These are phyloP conservation scores for Verasper variegatus DNA, from an alignment of 2,113 vertebrate genomes.

Conservation along the genomic window DNA sequence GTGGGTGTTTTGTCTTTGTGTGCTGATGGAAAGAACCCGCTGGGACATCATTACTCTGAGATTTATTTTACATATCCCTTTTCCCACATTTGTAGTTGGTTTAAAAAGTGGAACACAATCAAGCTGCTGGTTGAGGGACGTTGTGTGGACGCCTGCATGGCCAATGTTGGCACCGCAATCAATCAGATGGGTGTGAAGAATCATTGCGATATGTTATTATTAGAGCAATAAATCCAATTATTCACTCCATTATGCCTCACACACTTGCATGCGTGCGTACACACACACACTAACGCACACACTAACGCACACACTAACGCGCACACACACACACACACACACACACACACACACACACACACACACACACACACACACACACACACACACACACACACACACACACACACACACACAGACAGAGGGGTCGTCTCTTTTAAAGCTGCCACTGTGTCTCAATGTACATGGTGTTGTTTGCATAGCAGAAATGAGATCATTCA, in stretches of 20 bases:
- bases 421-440: constrained; percentile 38
- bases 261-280: background rate
- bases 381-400: constrained; percentile 15
- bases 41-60: constrained; percentile 28
- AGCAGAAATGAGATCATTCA: constrained; percentile 75
- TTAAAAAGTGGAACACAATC: constrained; percentile 7
- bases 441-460: constrained; percentile 33
- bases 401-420: background rate
- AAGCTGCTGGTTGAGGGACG: constrained; percentile 17
- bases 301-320: constrained; percentile 3
- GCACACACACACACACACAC: constrained; percentile 6
- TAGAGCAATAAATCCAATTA: constrained; percentile 64
- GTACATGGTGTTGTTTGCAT: constrained; percentile 56
- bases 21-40: constrained; percentile 48
- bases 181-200: constrained; percentile 55
- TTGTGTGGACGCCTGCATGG: constrained; percentile 27
- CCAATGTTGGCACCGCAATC: constrained; percentile 52
- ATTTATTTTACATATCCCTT: background rate
- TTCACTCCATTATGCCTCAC: constrained; percentile 50
- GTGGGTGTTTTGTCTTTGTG: constrained; percentile 55
- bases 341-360: constrained; percentile 25
- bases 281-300: constrained; percentile 37
- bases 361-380: background rate
- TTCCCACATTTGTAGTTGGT: constrained; percentile 1
- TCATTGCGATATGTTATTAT: constrained; percentile 61